Base-by-base conservation (phyloP, 2,888 invertebrate species). In the Anaspis maculata region DNA sequence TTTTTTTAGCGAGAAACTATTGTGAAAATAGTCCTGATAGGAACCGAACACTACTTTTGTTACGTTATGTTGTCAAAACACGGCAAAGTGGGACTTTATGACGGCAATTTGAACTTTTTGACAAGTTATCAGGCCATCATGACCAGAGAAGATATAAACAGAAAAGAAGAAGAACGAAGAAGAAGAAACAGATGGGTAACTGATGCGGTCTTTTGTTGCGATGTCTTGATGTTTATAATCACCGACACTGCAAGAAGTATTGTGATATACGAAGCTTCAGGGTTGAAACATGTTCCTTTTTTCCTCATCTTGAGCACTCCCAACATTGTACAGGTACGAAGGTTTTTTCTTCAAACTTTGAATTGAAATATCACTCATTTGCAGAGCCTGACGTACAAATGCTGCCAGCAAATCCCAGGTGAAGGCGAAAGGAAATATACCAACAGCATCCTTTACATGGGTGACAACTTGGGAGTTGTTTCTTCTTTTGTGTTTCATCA, bases 211-310 rank as follows among this genome's bases (percentile, higher is more conserved):
- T 77, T 74, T 54, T 59, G 66, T 11, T 58, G 71, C 61, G 77
- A 78, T 43, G 69, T 71, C 2, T 66, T 71, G 32, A 68, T 69
- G 48, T 57, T 79, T 25, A 50, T 74, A 15, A 56, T 75, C 25
- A 66, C 73, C 0, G 72, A 73, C 3, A 74, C 76, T 1, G 73
- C 77, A 34, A 68, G 78, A 39, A 76, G 73, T 47, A 56, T 79
- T 25, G 70, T 70, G 2, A 59, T 78, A 23, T 77, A 76, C 45
- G 76, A 77, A 47, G 76, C 71, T 1, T 67, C 72, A 1, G 73
- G 75, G 0, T 56, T 76, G 14, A 67, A 70, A 1, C 79, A 79
- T 51, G 62, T 69, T 0, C 72, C 74, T 0, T 53, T 71, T 2
- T 76, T 71, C 62, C 68, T 74, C 44, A 68, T 79, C 49, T 69